Percentiles rank a stretch among this genome's conserved stretches.
Evolutionary conservation across 2,113 vertebrate species (phyloP).

Genomic region (Pagrus major): DNA sequence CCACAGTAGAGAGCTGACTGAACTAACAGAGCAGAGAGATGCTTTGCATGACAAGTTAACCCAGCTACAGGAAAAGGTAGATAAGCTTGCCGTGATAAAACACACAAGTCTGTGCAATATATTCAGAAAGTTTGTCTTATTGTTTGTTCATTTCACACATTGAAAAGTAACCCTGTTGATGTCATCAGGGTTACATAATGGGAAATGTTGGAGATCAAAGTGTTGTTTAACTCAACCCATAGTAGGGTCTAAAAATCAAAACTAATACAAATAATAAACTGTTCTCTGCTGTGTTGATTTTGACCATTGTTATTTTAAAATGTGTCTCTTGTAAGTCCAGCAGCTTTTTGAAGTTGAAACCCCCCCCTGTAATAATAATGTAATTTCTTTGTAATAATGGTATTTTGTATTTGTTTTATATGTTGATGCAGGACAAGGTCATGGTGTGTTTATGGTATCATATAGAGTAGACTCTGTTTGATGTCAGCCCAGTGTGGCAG

Average conservation of each 20-base stretch:
- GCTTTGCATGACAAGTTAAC: slow-evolving; percentile 82
- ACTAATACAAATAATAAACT: too few relatives aligned
- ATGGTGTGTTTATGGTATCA: too few relatives aligned
- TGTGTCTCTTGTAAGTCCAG: too few relatives aligned
- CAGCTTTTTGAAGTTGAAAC: background rate
- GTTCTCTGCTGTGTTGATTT: too few relatives aligned
- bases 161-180: background rate
- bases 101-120: too few relatives aligned
- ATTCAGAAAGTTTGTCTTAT: background rate
- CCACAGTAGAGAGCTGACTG: slow-evolving; percentile 83
- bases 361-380: background rate
- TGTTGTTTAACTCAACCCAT: too few relatives aligned
- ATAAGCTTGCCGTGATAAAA: background rate
- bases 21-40: slow-evolving; percentile 87
- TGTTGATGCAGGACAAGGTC: background rate
- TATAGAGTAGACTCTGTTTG: too few relatives aligned
- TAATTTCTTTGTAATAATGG: background rate
- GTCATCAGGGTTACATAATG: too few relatives aligned
- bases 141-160: background rate
- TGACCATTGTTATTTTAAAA: too few relatives aligned
- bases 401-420: background rate
- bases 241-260: too few relatives aligned
- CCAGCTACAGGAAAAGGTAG: slow-evolving; percentile 89
- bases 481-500: too few relatives aligned
- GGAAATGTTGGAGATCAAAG: too few relatives aligned